A percentile compares a stretch with the other conserved stretches of the same genome.
phyloP scores from a whole-genome alignment of 2,888 invertebrate genomes.

The Dusona sp. region DNA sequence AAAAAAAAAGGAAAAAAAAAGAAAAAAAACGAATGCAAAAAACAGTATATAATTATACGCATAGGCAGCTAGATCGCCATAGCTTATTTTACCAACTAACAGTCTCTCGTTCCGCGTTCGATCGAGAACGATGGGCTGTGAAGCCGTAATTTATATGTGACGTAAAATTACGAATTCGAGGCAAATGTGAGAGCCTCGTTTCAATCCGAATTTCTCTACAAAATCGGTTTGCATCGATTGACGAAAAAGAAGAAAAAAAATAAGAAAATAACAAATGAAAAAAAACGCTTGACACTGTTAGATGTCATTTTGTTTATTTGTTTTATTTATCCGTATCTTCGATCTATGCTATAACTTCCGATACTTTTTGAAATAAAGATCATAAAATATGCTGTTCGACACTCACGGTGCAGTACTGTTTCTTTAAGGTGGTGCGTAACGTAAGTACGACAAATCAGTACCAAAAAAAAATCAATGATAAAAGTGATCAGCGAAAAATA shows the following conservation, averaged over 20 bases:
- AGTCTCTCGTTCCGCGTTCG: conserved; percentile 62
- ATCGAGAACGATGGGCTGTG: conserved; percentile 63
- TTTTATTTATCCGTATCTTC: conserved; percentile 56
- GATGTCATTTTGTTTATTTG: conserved; percentile 52
- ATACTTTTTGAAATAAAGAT: conserved; percentile 64
- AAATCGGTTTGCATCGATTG: conserved; percentile 63
- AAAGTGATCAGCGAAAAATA: conserved; percentile 67
- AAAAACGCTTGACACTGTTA: conserved; percentile 36
- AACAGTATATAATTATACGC: conserved; percentile 75
- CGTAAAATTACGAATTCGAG: conserved; percentile 61
- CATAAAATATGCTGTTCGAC: conserved; percentile 72
- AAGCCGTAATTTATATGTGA: conserved; percentile 67
- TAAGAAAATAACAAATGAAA: conserved; percentile 17
- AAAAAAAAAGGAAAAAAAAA: conserved; percentile 55
- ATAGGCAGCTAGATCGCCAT: conserved; percentile 79
- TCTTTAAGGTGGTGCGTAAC: conserved; percentile 77
- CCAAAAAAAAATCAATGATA: conserved; percentile 68
- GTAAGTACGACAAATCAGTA: conserved; percentile 75
- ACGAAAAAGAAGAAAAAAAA: conserved; percentile 19
- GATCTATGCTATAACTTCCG: conserved; percentile 57
- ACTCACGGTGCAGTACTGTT: conserved; percentile 76
- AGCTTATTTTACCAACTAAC: conserved; percentile 73
- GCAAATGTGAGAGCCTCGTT: conserved; percentile 50
- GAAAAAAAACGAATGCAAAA: conserved; percentile 64
- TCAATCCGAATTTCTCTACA: conserved; percentile 61